These are phyloP conservation scores for Drosophila pegasa DNA, from an alignment of 2,888 invertebrate genomes.

Conservation along the genomic window DNA sequence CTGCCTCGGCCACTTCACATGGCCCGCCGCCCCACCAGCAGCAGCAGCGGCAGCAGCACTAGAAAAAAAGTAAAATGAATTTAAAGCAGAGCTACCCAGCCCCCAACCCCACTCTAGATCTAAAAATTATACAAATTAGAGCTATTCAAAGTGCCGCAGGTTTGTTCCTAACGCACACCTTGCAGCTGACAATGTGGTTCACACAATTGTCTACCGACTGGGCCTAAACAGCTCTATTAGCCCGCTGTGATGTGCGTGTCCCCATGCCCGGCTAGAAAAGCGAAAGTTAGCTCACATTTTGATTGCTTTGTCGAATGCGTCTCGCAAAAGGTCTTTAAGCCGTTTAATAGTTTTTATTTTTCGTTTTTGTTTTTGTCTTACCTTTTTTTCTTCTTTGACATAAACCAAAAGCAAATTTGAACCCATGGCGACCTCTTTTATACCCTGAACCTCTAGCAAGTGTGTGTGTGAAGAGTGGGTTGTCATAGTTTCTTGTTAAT, in stretches of 20 bases:
- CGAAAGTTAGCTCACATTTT: constrained; percentile 62
- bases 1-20: constrained; percentile 31
- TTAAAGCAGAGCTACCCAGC: constrained; percentile 9
- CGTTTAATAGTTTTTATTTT: constrained; percentile 43
- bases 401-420: constrained; percentile 44
- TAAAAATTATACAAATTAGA: constrained; percentile 74
- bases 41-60: too few species aligned
- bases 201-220: constrained; percentile 47
- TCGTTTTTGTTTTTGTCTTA: background rate
- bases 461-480: background rate
- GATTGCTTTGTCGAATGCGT: constrained; percentile 42
- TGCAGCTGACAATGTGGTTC: constrained; percentile 42
- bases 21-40: too few species aligned
- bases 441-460: background rate
- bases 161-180: constrained; percentile 67
- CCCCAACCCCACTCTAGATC: constrained; percentile 38
- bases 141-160: constrained; percentile 58
- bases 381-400: constrained; percentile 11
- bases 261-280: constrained; percentile 51
- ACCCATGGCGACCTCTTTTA: constrained; percentile 33
- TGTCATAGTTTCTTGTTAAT: background rate
- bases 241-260: constrained; percentile 32
- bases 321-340: constrained; percentile 25
- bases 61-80: constrained; percentile 3
- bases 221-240: constrained; percentile 61